These are phyloP conservation scores for Pantherophis guttatus DNA, from an alignment of 2,113 vertebrate species.

Conservation along the genomic window DNA sequence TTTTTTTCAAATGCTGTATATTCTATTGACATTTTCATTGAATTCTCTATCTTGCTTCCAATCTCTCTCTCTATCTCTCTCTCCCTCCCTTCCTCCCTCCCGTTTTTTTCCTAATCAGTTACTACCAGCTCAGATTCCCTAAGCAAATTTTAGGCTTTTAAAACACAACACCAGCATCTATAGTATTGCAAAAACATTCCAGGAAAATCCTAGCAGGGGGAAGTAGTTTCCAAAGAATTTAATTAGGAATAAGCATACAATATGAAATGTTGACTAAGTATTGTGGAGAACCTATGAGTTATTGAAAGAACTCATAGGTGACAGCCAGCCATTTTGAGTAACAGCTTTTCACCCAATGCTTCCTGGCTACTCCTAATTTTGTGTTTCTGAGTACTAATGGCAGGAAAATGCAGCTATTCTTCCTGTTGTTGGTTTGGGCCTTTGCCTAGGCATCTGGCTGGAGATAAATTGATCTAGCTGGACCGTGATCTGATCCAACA, in stretches of 20 bases:
- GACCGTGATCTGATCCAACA: background rate
- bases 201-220: background rate
- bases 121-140: background rate
- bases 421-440: too few species aligned
- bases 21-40: background rate
- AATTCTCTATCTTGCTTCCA: background rate
- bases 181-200: background rate
- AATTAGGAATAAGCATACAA: background rate
- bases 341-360: background rate
- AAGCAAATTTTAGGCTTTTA: background rate
- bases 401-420: background rate
- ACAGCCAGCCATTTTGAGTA: background rate
- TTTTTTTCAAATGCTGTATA: background rate
- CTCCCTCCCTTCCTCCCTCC: fast-evolving
- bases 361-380: background rate
- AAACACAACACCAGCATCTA: background rate
- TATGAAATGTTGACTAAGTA: background rate
- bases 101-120: background rate
- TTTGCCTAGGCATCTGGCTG: background rate
- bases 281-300: background rate
- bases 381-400: background rate
- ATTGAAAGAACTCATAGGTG: background rate
- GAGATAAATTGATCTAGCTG: background rate
- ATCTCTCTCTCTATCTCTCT: background rate
- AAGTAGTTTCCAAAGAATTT: background rate